Conservation (phyloP, 2,113 vertebrate genomes). For the Picathartes gymnocephalus region DNA sequence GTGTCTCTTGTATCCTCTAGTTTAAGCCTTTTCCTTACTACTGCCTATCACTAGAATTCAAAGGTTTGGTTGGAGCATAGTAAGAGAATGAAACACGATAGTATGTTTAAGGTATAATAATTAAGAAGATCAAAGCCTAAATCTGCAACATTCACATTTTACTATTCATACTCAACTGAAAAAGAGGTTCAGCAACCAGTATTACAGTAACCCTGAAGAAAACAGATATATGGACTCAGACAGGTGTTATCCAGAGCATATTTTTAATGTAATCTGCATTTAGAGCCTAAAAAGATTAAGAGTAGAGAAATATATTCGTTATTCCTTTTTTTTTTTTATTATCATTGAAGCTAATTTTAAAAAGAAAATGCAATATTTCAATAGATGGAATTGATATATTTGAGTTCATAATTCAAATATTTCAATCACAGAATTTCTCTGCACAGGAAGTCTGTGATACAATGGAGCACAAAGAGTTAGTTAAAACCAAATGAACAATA, state of each 20-base stretch:
- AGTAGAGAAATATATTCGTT: background rate
- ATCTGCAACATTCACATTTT: background rate
- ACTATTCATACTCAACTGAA: background rate
- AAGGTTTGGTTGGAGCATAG: background rate
- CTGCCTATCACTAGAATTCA: background rate
- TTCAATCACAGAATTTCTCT: background rate
- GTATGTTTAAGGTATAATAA: background rate
- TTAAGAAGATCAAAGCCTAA: background rate
- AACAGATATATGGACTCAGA: background rate
- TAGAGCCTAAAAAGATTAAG: background rate
- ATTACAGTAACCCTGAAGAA: background rate
- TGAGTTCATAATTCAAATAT: background rate
- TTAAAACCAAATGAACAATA: background rate
- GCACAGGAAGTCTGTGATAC: background rate
- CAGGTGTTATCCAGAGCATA: background rate
- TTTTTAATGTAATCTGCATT: background rate
- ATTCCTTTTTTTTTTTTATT: background rate
- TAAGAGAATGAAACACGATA: background rate
- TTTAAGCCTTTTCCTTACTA: background rate
- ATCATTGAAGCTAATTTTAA: background rate
- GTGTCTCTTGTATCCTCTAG: background rate
- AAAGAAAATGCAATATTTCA: constrained; percentile 2
- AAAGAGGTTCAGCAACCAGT: background rate
- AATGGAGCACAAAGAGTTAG: background rate
- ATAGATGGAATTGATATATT: background rate